Conservation (phyloP, 2,113 vertebrate genomes). For the Genyomyrus donnyi region DNA sequence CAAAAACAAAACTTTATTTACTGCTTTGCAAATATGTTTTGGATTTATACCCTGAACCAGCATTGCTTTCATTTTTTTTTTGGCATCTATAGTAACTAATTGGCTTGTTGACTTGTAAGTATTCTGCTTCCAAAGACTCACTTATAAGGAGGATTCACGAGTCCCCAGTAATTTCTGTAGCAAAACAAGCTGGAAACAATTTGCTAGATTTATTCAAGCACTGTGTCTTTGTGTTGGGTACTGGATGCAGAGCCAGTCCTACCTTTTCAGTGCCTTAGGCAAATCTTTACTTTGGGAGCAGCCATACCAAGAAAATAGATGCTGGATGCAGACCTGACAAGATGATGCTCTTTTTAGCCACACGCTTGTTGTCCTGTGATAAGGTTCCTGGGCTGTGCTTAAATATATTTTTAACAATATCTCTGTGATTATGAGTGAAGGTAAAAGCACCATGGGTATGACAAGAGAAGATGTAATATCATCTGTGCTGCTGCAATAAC, state of each 20-base stretch:
- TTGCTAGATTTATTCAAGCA: neutral
- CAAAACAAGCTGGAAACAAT: neutral
- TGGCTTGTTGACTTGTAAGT: neutral
- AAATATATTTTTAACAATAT: neutral
- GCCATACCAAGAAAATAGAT: neutral
- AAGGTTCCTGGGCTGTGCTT: neutral
- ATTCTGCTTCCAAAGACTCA: neutral
- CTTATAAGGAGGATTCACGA: neutral
- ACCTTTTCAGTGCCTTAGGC: neutral
- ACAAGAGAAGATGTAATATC: neutral
- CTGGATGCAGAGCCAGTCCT: neutral
- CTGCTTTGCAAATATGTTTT: neutral
- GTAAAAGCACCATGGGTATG: neutral
- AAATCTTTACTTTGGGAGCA: neutral
- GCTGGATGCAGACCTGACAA: neutral
- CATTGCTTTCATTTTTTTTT: neutral
- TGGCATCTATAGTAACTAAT: neutral
- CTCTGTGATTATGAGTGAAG: neutral
- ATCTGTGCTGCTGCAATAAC: neutral
- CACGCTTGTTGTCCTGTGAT: neutral
- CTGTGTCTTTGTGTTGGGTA: neutral
- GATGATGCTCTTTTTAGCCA: neutral
- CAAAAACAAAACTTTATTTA: neutral
- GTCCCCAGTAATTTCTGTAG: neutral
- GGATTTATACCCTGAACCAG: neutral